Evolutionary conservation across 2,888 invertebrate species (phyloP).

Genomic region (Ophion costatus): DNA sequence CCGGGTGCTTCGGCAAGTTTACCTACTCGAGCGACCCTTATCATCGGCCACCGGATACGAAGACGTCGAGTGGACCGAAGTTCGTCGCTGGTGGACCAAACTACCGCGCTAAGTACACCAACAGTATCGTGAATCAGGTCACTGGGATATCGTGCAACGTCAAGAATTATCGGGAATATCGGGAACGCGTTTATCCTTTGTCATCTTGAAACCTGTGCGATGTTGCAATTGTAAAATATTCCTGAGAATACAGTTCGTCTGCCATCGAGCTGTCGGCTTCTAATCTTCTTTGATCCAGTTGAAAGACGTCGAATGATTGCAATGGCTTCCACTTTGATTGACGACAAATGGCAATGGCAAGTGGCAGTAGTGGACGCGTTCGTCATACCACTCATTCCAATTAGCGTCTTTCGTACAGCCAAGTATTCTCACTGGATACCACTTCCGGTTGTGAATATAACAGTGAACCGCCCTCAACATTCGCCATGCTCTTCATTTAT

Average conservation of each 20-base stretch:
- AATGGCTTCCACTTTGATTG: background rate
- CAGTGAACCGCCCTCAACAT: background rate
- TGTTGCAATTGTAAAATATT: background rate
- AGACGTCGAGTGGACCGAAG: slow-evolving; percentile 48
- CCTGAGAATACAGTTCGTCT: background rate
- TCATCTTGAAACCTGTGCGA: background rate
- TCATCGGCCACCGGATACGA: slow-evolving; percentile 29
- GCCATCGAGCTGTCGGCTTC: background rate
- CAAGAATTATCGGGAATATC: slow-evolving; percentile 74
- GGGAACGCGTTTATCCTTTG: slow-evolving; percentile 73
- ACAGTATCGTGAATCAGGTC: slow-evolving; percentile 75
- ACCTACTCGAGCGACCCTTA: slow-evolving; percentile 78
- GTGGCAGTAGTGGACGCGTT: background rate
- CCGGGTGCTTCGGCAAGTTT: slow-evolving; percentile 82
- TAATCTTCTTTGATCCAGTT: background rate
- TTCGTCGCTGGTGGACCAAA: slow-evolving; percentile 72
- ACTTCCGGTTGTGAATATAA: background rate
- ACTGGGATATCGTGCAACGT: slow-evolving; percentile 77
- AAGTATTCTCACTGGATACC: background rate
- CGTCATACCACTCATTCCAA: background rate
- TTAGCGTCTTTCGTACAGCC: background rate
- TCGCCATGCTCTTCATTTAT: slow-evolving; percentile 38
- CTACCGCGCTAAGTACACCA: slow-evolving; percentile 75
- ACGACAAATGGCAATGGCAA: background rate
- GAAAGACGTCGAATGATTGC: too few species aligned